Evolutionary conservation across 2,113 vertebrate species (phyloP).

Genomic region (Pantherophis guttatus): DNA sequence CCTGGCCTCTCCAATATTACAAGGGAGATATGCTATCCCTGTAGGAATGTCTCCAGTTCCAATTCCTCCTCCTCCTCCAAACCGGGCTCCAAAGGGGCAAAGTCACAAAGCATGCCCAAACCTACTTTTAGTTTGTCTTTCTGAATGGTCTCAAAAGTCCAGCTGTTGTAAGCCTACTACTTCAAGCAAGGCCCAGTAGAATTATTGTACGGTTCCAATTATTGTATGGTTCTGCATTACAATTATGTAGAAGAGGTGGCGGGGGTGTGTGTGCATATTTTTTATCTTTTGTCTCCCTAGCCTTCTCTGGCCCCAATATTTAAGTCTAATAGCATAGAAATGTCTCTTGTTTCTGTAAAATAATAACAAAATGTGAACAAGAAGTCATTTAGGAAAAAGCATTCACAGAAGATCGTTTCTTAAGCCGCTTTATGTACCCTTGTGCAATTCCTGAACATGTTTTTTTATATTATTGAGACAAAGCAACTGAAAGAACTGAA

Average conservation of each 20-base stretch:
- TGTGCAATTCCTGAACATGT: conserved; percentile 17
- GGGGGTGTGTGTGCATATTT: background rate
- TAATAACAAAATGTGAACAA: background rate
- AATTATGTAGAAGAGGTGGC: background rate
- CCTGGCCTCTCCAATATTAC: too few relatives aligned
- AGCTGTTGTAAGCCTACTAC: background rate
- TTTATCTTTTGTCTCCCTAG: background rate
- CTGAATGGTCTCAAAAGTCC: background rate
- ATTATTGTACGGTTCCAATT: background rate
- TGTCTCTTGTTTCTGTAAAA: conserved; percentile 25
- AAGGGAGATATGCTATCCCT: too few relatives aligned
- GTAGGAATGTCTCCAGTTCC: too few relatives aligned
- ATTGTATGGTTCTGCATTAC: background rate
- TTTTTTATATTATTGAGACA: conserved; percentile 29
- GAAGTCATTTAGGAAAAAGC: background rate
- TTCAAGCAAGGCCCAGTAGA: background rate
- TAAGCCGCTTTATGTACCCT: conserved; percentile 32
- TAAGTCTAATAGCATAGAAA: conserved; percentile 17
- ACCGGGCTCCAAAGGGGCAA: too few relatives aligned
- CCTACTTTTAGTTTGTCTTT: background rate
- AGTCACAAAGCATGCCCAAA: background rate
- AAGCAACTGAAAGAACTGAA: conserved; percentile 42
- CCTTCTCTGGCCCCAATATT: background rate
- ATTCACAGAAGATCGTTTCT: conserved; percentile 14
- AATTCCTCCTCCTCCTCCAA: too few relatives aligned